phyloP scores from a whole-genome alignment of 2,797 vertebrate species.

The Uromys caudimaculatus region DNA sequence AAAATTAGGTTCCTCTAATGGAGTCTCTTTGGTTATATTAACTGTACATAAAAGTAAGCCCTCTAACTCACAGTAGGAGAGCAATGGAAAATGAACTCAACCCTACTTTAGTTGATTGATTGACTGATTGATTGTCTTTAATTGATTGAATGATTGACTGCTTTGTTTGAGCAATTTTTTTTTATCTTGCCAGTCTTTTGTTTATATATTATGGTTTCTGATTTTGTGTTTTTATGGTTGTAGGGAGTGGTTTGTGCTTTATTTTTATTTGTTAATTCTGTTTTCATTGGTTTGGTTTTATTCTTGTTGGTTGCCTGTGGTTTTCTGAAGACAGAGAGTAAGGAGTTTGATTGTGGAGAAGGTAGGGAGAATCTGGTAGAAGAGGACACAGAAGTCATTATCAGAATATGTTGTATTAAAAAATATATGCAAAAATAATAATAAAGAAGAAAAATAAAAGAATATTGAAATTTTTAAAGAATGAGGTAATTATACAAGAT shows the following conservation, averaged over 20 bases:
- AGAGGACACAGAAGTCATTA: not conserved
- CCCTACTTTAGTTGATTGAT: no score
- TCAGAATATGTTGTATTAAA: not conserved
- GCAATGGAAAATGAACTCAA: not conserved
- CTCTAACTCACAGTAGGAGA: no score
- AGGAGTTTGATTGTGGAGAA: not conserved
- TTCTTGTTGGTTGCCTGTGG: not conserved
- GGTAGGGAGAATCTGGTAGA: not conserved
- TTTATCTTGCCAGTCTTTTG: not conserved
- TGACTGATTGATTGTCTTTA: no score
- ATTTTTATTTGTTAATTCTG: not conserved
- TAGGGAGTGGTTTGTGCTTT: not conserved
- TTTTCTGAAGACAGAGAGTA: not conserved
- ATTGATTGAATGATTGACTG: not conserved
- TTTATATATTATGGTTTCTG: not conserved
- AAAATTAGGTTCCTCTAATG: not conserved
- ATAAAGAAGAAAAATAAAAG: not conserved
- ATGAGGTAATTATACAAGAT: not conserved
- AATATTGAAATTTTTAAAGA: not conserved
- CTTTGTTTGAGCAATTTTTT: not conserved
- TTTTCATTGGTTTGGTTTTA: not conserved
- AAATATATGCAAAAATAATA: not conserved
- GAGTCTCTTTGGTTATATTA: not conserved
- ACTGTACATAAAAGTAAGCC: no score
- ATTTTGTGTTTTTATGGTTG: not conserved